Evolutionary conservation across 1,140 invertebrate genomes (phyloP).

Genomic region (Araneus ventricosus): DNA sequence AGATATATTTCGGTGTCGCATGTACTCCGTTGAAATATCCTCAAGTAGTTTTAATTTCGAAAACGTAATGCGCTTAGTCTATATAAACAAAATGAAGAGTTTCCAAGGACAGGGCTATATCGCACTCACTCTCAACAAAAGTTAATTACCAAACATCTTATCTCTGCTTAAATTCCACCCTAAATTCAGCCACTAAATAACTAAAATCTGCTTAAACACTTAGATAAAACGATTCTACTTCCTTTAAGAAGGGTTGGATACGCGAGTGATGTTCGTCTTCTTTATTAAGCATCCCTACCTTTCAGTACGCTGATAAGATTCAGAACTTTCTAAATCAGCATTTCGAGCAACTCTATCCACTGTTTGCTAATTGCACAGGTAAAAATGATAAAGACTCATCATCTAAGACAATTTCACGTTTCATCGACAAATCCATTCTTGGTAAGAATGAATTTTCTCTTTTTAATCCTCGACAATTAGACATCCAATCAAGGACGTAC

Average conservation of each 20-base stretch:
- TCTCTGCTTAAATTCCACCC: slow-evolving; percentile 63
- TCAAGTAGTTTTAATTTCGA: slow-evolving; percentile 64
- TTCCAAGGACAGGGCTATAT: neutral
- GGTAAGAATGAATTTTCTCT: slow-evolving; percentile 1
- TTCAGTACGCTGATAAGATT: slow-evolving; percentile 58
- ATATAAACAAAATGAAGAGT: slow-evolving; percentile 62
- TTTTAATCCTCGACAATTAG: slow-evolving; percentile 72
- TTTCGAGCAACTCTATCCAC: slow-evolving; percentile 34
- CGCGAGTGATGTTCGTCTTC: slow-evolving; percentile 21
- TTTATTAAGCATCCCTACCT: slow-evolving; percentile 19
- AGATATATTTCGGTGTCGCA: neutral
- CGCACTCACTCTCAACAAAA: slow-evolving; percentile 51
- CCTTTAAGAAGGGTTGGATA: slow-evolving; percentile 50
- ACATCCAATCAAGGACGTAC: slow-evolving; percentile 46
- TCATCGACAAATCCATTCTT: slow-evolving; percentile 33
- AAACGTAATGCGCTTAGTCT: slow-evolving; percentile 49
- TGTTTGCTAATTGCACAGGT: slow-evolving; percentile 63
- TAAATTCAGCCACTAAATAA: slow-evolving; percentile 54
- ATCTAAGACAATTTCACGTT: slow-evolving; percentile 51
- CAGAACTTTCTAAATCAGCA: slow-evolving; percentile 49
- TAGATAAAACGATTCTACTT: slow-evolving; percentile 66
- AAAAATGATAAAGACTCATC: slow-evolving; percentile 71
- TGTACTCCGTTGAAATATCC: neutral
- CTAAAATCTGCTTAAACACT: slow-evolving; percentile 67
- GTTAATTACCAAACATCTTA: slow-evolving; percentile 72